A percentile compares a stretch with the other conserved stretches of the same genome.
These are phyloP conservation scores for Caerostris extrusa DNA, from an alignment of 1,140 invertebrate species.

Conservation along the genomic window DNA sequence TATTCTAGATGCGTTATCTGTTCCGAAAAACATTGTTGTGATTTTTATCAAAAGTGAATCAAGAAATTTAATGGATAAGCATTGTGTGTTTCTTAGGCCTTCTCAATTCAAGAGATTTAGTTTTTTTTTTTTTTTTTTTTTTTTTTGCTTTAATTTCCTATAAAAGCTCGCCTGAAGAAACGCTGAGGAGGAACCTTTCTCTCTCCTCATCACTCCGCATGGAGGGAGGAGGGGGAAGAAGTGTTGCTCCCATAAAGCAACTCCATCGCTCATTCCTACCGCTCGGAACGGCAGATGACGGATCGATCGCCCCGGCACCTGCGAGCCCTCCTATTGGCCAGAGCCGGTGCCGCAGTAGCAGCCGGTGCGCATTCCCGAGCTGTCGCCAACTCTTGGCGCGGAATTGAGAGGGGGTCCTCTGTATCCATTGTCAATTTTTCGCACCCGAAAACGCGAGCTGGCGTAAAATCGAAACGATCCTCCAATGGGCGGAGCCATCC, in stretches of 20 bases:
- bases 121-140: too few relatives aligned
- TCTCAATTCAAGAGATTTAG: background rate
- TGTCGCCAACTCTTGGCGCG: constrained; percentile 68
- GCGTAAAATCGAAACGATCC: constrained; percentile 72
- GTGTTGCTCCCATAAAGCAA: constrained; percentile 60
- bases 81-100: background rate
- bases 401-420: constrained; percentile 20
- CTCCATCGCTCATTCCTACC: constrained; percentile 52
- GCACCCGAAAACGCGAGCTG: constrained; percentile 71
- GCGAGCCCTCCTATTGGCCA: constrained; percentile 47
- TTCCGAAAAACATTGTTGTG: too few relatives aligned
- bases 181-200: constrained; percentile 13
- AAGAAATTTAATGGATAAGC: background rate
- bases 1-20: too few relatives aligned
- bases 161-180: background rate
- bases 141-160: constrained; percentile 21
- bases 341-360: constrained; percentile 71
- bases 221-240: constrained; percentile 1
- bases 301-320: constrained; percentile 67
- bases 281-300: constrained; percentile 59
- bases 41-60: background rate
- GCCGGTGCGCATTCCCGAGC: constrained; percentile 64
- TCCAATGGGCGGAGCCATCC: constrained; percentile 68
- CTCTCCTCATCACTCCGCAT: constrained; percentile 7
- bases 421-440: constrained; percentile 76